Base-by-base conservation (phyloP, 2,797 vertebrate species). In the Esox lucius region DNA sequence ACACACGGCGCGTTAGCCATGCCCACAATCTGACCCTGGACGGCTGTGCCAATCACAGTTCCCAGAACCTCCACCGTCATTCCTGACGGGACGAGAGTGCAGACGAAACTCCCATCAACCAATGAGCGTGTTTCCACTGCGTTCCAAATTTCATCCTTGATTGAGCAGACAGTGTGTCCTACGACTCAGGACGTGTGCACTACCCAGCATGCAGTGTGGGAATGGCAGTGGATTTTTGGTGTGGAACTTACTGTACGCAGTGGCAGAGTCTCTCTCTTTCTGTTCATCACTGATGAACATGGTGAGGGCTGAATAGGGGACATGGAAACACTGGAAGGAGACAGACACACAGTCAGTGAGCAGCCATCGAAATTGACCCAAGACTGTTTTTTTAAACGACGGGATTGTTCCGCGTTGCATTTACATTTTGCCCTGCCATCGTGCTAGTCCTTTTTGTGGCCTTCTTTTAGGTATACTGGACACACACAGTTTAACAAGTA, bases 261-360 rank as follows among this genome's bases (percentile, higher is more conserved):
- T 99, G 84, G 97, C 97, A 0, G 98, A 99, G 89, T 99, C 98
- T 39, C 98, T 89, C 86, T 99, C 98, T 1, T 95, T 97, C 91
- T 99, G 98, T 74, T 98, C 96, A 0, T 94, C 94, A 94, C 95
- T 99, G 93, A 99, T 98, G 93, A 99, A 99, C 98, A 99, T 99
- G 78, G 98, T 99, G 85, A 99, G 96, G 0, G 98, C 95, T 0
- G 98, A 99, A 90, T 99, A 99, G 1, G 98, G 98, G 80, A 99
- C 98, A 0, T 99, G 98, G 91, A 98, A 99, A 74, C 98, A 99
- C 98, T 99, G 92, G 51, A 0, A 22, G 65, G 16, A 48, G 2
- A 67, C 22, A 28, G 68, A 49, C 3, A 22, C 0, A 24, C 22
- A 5, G 15, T 61, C 11, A 71, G 0, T 0, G 5, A 12, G 31